Evolutionary conservation across 2,797 vertebrate species (phyloP).

Genomic region (Spinibarbus caldwelli): DNA sequence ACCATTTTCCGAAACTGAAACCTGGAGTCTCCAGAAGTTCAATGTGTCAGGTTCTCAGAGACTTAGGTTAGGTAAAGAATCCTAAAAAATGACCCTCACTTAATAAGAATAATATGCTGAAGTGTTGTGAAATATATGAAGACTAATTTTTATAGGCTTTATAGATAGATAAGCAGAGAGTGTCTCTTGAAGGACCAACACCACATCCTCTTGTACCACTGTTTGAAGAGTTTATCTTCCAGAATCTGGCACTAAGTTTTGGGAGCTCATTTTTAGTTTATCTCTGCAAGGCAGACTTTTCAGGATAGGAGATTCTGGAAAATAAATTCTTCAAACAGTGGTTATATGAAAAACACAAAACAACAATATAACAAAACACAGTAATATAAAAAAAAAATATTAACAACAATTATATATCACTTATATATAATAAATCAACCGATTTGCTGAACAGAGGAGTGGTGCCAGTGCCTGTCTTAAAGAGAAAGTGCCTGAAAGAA

Average conservation of each 20-base stretch:
- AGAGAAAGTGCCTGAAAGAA: slow-evolving; percentile 94
- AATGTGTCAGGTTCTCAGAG: background rate
- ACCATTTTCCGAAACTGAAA: no score
- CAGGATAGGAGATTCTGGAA: no score
- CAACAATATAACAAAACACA: no score
- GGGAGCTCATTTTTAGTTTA: background rate
- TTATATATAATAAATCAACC: no score
- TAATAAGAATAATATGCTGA: background rate
- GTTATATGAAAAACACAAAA: no score
- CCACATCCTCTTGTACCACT: background rate
- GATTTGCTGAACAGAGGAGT: slow-evolving; percentile 99
- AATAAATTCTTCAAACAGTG: no score
- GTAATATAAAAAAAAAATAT: no score
- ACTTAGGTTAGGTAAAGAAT: background rate
- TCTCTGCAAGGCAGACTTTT: background rate
- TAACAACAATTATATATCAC: no score
- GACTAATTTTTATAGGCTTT: background rate
- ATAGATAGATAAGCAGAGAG: background rate
- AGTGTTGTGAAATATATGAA: background rate
- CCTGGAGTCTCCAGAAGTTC: background rate
- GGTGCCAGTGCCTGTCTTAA: slow-evolving; percentile 98
- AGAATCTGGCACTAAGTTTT: background rate
- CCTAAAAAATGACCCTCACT: background rate
- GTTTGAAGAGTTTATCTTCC: background rate
- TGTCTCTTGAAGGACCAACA: no score